Base-by-base conservation (phyloP, 1,140 invertebrate species). In the Neotoxoptera formosana region DNA sequence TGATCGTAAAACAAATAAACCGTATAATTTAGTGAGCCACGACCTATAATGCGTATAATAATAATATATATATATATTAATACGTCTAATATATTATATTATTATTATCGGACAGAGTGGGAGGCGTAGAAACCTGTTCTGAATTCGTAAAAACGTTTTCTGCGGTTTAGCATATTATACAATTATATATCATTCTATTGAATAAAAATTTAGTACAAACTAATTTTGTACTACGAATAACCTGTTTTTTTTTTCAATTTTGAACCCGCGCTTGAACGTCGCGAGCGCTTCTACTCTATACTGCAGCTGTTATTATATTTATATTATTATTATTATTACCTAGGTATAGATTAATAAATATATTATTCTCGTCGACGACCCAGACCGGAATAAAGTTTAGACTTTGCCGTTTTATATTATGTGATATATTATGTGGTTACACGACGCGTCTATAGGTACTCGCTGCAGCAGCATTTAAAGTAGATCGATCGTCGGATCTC, bases 91-190 rank as follows among this genome's bases (percentile, higher is more conserved):
- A 87, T 14, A 47, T 47, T n/a, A n/a, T n/a, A n/a, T n/a, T n/a
- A n/a, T n/a, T n/a, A n/a, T n/a, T 45, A 86, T 34, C 20, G 47
- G 47, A n/a, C 30, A 20, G 21, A 53, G 51, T 23, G 25, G 48
- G 51, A 90, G 34, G 36, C 34, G 1, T n/a, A n/a, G n/a, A 92
- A 92, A 92, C 91, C 91, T 83, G 91, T 92, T 92, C 47, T 36
- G 91, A 36, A 51, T 83, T 92, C 36, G 47, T 84, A 51, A 83
- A 48, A 81, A 76, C 45, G 34, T 84, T 92, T 92, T 48, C 45
- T 92, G 76, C 34, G 47, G 45, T 92, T 84, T 53, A 84, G 47
- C 14, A 84, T 92, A 34, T 36, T 60, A 60, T 45, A 45, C 34
- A 45, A 34, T 91, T 48, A n/a, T 48, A n/a, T 53, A 88, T 51